These are phyloP conservation scores for Drosophila bocki DNA, from an alignment of 1,140 invertebrate genomes.

Conservation along the genomic window DNA sequence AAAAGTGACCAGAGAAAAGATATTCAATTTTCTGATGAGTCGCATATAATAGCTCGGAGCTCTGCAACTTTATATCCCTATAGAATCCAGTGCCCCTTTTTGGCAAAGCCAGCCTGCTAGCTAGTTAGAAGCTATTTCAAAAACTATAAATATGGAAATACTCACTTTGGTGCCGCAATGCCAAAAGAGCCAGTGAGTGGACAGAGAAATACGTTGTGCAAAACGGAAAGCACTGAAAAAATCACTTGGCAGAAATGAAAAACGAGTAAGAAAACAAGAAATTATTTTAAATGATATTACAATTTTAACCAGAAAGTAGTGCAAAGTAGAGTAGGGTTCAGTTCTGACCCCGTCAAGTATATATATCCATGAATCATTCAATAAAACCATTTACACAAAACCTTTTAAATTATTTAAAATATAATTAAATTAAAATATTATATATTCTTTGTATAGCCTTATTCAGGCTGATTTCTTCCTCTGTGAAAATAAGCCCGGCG, in stretches of 20 bases:
- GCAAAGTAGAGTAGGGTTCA: not conserved
- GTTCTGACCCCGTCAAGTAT: too few species aligned
- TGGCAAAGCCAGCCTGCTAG: conserved; percentile 34
- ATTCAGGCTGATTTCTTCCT: not conserved
- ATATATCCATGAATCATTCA: not conserved
- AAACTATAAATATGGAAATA: conserved; percentile 65
- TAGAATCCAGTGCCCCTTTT: conserved; percentile 4
- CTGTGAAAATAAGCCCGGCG: conserved; percentile 16
- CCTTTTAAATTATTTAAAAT: not conserved
- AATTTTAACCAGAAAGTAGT: not conserved
- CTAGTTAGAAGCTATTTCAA: conserved; percentile 59
- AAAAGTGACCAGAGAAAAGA: conserved; percentile 25
- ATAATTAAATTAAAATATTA: not conserved
- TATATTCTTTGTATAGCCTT: not conserved
- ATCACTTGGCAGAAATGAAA: not conserved
- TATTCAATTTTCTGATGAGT: conserved; percentile 38
- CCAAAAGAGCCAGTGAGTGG: conserved; percentile 18
- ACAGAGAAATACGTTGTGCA: conserved; percentile 21
- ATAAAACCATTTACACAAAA: not conserved
- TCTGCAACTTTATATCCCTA: not conserved
- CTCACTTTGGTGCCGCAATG: conserved; percentile 50
- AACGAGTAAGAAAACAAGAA: not conserved
- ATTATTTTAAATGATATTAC: not conserved
- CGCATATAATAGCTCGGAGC: not conserved
- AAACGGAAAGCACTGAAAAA: not conserved